These are phyloP conservation scores for Procambarus clarkii DNA, from an alignment of 1,140 invertebrate genomes.

Conservation along the genomic window DNA sequence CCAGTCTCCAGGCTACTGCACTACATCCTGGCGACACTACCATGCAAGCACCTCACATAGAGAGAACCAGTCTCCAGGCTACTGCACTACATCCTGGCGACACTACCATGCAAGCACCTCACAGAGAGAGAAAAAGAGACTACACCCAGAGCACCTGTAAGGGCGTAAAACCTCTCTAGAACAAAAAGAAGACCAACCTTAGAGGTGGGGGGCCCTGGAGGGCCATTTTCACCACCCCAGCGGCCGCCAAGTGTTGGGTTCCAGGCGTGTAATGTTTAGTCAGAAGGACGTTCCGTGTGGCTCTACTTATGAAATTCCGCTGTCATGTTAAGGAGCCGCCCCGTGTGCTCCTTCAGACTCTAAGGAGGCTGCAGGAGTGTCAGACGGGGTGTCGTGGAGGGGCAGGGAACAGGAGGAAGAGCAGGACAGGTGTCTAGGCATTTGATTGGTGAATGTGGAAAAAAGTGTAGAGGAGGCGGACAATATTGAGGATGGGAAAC, in stretches of 20 bases:
- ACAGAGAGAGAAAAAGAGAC: neutral
- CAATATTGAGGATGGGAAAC: too few species aligned
- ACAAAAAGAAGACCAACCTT: neutral
- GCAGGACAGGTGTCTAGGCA: too few species aligned
- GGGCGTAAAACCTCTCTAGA: neutral
- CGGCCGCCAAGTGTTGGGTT: neutral
- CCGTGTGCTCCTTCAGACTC: neutral
- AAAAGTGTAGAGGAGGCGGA: too few species aligned
- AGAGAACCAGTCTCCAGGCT: too few species aligned
- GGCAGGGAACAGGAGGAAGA: too few species aligned
- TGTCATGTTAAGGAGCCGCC: neutral
- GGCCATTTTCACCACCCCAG: neutral
- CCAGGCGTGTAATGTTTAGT: neutral
- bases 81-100: too few species aligned
- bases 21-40: too few species aligned
- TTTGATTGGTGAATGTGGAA: too few species aligned
- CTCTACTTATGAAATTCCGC: slow-evolving; percentile 9
- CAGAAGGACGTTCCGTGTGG: neutral
- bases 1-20: too few species aligned
- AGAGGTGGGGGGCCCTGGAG: neutral
- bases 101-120: too few species aligned
- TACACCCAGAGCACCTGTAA: neutral
- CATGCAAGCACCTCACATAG: too few species aligned
- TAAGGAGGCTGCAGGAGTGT: neutral
- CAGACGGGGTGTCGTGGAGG: neutral